Evolutionary conservation across 2,113 vertebrate genomes (phyloP), one percentile per base, ranked within the genome.

Genomic region (Mugil cephalus): DNA sequence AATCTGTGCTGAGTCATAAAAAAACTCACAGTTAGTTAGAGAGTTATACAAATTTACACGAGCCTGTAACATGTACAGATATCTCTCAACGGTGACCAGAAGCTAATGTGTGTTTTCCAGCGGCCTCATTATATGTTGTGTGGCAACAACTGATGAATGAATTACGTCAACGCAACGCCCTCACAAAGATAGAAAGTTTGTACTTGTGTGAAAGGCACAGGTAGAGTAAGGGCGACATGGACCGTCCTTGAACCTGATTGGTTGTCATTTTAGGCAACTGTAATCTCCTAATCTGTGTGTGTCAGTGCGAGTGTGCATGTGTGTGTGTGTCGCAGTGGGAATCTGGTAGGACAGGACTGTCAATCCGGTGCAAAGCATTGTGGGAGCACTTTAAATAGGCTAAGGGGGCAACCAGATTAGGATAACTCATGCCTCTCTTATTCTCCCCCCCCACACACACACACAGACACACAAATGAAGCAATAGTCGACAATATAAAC

Each of bases 221-320:
- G 40, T 55, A 69, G 38, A 60, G 48, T 58, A 48, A 77, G 83
- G 70, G 56, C 51, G 74, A 34, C 21, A 3, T 15, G 13, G 69
- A 85, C 60, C 80, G 84, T 67, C 88, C 88, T 92, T 90, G 80
- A 80, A 76, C 59, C 17, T 68, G 66, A 24, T 68, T 80, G 52
- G 58, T 58, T 30, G 73, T 83, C 70, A 80, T 74, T 70, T 84
- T 78, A 86, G 80, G 79, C 77, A 54, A 62, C 60, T 45, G 46
- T 94, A 93, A 94, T 92, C 93, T 90, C 62, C 82, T 94, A 88
- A 94, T 91, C 81, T 79, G 45, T 51, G 47, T 76, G 66, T 54
- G n/a, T n/a, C n/a, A n/a, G n/a, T n/a, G n/a, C n/a, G n/a, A n/a
- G n/a, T n/a, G 39, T 63, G 10, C 64, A 0, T 61, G 36, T 15